phyloP scores from a whole-genome alignment of 2,113 vertebrate genomes.

The Hydropotes inermis region DNA sequence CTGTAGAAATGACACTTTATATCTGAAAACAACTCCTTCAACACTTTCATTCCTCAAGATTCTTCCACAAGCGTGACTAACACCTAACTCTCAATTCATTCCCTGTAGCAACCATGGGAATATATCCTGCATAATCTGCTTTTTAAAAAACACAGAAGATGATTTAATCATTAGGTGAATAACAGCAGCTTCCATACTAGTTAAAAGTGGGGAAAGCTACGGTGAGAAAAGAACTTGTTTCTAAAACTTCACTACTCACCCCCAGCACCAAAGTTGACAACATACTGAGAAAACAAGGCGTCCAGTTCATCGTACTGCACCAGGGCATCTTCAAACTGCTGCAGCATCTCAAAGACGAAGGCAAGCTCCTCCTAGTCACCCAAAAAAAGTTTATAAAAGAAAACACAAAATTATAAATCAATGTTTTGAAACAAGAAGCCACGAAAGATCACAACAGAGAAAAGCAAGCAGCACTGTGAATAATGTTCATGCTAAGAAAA shows the following conservation, averaged over 20 bases:
- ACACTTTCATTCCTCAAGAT: background rate
- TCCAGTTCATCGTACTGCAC: constrained; percentile 99
- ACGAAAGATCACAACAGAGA: background rate
- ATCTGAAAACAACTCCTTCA: background rate
- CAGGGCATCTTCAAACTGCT: constrained; percentile 97
- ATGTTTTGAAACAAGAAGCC: background rate
- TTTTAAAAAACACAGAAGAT: background rate
- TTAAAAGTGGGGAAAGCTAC: fast-evolving
- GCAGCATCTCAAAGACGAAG: constrained; percentile 99
- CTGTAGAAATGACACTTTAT: fast-evolving
- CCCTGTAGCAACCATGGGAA: background rate
- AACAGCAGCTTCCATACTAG: background rate
- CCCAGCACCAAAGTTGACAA: constrained; percentile 97
- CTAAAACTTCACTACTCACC: constrained; percentile 80
- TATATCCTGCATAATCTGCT: fast-evolving
- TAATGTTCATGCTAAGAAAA: fast-evolving
- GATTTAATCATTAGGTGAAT: fast-evolving
- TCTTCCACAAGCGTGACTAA: background rate
- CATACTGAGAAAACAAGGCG: constrained; percentile 97
- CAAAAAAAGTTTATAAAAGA: background rate
- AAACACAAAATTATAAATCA: background rate
- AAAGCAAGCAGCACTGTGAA: fast-evolving
- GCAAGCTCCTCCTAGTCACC: constrained; percentile 93
- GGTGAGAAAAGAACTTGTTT: fast-evolving
- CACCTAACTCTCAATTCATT: background rate